Percentiles rank a stretch among this genome's conserved stretches.
phyloP scores from a whole-genome alignment of 1,140 invertebrate genomes.

The Tenebrio molitor region DNA sequence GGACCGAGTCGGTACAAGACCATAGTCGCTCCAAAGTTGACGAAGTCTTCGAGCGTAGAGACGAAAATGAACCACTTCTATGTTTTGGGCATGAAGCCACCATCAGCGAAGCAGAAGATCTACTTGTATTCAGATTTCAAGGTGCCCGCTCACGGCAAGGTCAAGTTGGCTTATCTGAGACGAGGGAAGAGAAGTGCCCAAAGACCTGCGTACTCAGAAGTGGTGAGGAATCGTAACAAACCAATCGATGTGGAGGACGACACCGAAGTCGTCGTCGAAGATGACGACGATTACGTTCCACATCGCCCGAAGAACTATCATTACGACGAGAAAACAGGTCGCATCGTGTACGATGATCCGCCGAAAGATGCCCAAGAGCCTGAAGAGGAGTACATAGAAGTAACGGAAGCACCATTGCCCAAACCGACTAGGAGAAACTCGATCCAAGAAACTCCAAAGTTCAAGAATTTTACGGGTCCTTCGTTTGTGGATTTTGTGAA shows the following conservation, averaged over 20 bases:
- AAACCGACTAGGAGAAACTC: slow-evolving; percentile 13
- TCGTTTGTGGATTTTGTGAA: slow-evolving; percentile 61
- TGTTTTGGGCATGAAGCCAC: slow-evolving; percentile 62
- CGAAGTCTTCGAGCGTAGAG: slow-evolving; percentile 14
- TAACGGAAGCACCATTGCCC: slow-evolving; percentile 51
- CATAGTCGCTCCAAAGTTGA: slow-evolving; percentile 38
- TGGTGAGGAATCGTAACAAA: slow-evolving; percentile 52
- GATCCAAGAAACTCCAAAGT: slow-evolving; percentile 49
- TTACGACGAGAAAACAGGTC: slow-evolving; percentile 62
- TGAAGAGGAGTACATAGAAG: slow-evolving; percentile 57
- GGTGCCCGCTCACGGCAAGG: not conserved
- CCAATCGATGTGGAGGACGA: slow-evolving; percentile 36
- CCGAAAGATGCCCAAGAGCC: slow-evolving; percentile 50
- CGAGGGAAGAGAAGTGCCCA: slow-evolving; percentile 50
- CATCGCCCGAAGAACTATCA: slow-evolving; percentile 63
- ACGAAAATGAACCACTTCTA: slow-evolving; percentile 54
- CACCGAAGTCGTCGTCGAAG: slow-evolving; percentile 51
- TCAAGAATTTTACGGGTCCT: slow-evolving; percentile 54
- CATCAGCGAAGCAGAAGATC: slow-evolving; percentile 53
- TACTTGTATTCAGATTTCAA: slow-evolving; percentile 57
- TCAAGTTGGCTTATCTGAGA: not conserved
- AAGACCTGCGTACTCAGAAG: slow-evolving; percentile 53
- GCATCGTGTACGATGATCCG: slow-evolving; percentile 61
- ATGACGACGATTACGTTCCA: slow-evolving; percentile 63
- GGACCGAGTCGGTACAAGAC: slow-evolving; percentile 53